Percentiles rank a stretch among this genome's conserved stretches.
Conservation (phyloP, 2,797 vertebrate species). For the Chiloscyllium punctatum region DNA sequence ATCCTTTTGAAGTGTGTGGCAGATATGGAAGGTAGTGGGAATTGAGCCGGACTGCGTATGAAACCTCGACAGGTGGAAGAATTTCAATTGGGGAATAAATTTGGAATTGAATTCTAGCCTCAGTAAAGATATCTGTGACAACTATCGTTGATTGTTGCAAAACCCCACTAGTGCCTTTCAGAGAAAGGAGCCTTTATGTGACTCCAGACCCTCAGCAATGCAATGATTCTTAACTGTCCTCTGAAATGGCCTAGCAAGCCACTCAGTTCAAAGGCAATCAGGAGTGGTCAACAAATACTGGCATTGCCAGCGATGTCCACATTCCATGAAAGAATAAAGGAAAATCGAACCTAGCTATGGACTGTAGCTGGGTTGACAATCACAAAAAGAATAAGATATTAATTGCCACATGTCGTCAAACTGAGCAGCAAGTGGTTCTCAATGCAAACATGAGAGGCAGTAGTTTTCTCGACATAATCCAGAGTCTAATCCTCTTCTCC, state of each 20-base stretch:
- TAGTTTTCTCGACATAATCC: not conserved
- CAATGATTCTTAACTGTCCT: too few relatives aligned
- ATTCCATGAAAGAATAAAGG: too few relatives aligned
- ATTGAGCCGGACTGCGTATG: not conserved
- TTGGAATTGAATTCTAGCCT: not conserved
- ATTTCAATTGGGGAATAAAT: not conserved
- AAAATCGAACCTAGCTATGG: not conserved
- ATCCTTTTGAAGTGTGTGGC: not conserved
- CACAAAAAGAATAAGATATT: not conserved
- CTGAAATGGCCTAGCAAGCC: too few relatives aligned
- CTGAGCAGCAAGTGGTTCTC: not conserved
- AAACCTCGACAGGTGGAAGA: not conserved
- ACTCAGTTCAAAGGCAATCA: too few relatives aligned
- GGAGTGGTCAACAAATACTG: too few relatives aligned
- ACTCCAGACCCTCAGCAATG: too few relatives aligned
- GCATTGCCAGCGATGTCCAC: too few relatives aligned
- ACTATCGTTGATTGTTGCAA: too few relatives aligned
- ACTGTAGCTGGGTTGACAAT: not conserved
- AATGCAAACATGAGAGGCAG: not conserved
- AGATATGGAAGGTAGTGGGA: not conserved
- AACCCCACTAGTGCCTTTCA: too few relatives aligned
- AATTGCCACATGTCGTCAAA: not conserved
- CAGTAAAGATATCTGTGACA: too few relatives aligned
- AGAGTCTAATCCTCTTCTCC: not conserved
- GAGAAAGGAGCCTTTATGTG: too few relatives aligned